Conservation (phyloP, 2,797 vertebrate genomes). For the Silurus aristotelis region DNA sequence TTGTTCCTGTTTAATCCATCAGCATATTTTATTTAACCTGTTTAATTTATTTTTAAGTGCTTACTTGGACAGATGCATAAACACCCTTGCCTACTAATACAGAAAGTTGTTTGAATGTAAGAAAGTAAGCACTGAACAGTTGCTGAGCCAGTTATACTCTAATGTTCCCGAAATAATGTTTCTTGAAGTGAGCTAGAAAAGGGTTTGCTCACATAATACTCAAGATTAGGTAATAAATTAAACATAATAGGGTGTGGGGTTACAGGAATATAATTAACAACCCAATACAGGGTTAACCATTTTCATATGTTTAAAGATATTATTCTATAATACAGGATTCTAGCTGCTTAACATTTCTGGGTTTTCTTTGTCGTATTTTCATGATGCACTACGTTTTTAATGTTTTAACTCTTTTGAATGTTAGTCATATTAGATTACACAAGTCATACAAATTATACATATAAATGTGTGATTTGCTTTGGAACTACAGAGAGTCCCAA, state of each 20-base stretch:
- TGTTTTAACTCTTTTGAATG: not conserved
- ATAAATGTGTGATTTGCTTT: not conserved
- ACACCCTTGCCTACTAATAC: not conserved
- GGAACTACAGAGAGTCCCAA: not conserved
- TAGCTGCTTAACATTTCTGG: no score
- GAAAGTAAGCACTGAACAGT: not conserved
- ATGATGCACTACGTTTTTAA: not conserved
- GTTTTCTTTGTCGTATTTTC: no score
- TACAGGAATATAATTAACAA: not conserved
- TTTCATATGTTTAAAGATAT: no score
- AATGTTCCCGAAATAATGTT: not conserved
- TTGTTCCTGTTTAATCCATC: not conserved
- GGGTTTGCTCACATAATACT: not conserved
- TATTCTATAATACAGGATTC: no score
- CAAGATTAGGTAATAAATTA: not conserved
- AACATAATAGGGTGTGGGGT: not conserved
- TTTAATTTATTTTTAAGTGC: not conserved
- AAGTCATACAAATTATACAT: not conserved
- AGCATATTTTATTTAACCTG: conserved; percentile 5
- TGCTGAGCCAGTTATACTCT: not conserved
- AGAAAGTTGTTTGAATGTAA: not conserved
- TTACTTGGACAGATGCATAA: conserved; percentile 2
- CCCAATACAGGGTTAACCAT: not conserved
- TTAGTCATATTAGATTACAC: not conserved
- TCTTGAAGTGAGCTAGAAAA: not conserved